Percentiles rank a stretch among this genome's conserved stretches.
Conservation (phyloP, 2,113 vertebrate genomes). For the Pteronura brasiliensis region DNA sequence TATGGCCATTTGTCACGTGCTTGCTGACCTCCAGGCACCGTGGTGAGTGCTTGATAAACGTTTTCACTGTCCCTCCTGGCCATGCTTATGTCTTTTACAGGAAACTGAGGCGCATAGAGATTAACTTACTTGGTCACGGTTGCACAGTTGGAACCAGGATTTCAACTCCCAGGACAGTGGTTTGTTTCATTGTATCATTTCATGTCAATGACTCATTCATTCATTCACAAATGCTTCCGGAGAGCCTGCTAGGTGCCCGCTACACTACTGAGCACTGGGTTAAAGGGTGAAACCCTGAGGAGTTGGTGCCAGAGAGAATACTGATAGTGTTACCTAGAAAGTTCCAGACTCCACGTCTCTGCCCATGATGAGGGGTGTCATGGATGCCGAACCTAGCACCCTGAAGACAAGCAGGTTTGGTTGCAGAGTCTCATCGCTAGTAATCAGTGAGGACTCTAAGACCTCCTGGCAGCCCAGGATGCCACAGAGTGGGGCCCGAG, state of each 20-base stretch:
- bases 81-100: neutral
- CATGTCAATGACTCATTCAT: neutral
- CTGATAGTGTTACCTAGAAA: neutral
- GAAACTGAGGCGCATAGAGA: neutral
- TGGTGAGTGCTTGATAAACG: neutral
- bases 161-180: neutral
- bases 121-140: neutral
- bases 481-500: neutral
- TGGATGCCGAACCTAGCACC: neutral
- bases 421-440: neutral
- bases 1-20: neutral
- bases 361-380: neutral
- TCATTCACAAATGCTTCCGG: neutral
- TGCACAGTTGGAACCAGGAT: neutral
- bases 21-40: neutral
- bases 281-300: neutral
- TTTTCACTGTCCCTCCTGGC: neutral
- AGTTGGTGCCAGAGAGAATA: neutral
- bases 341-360: neutral
- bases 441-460: neutral
- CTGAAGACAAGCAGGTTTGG: neutral
- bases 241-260: neutral
- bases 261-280: neutral
- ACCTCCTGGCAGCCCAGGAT: neutral
- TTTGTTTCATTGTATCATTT: neutral